These are phyloP conservation scores for Budorcas taxicolor DNA, from an alignment of 2,113 vertebrate species.

Conservation along the genomic window DNA sequence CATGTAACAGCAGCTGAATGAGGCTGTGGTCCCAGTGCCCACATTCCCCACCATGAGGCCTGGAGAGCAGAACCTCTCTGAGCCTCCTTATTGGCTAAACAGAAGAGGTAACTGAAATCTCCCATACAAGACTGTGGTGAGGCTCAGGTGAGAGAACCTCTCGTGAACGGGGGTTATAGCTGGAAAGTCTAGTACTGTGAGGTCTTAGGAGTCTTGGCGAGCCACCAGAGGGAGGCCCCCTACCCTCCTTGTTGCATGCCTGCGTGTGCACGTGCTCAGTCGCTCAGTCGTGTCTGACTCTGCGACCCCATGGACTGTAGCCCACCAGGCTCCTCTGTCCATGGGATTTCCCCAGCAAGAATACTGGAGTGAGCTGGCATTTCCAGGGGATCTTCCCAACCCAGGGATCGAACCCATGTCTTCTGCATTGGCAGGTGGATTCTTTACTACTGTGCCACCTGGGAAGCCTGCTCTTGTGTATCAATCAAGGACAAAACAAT, in stretches of 20 bases:
- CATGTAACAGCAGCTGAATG: background rate
- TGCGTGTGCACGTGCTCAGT: background rate
- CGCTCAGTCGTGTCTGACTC: background rate
- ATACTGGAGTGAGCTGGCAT: background rate
- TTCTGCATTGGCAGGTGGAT: background rate
- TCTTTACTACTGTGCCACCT: background rate
- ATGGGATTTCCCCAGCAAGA: background rate
- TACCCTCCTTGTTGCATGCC: background rate
- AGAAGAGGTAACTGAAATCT: background rate
- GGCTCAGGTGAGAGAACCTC: background rate
- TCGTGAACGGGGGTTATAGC: background rate
- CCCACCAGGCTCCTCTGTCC: background rate
- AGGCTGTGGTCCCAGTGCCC: background rate
- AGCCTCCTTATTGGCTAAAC: background rate
- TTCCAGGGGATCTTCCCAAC: background rate
- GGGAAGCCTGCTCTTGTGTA: background rate
- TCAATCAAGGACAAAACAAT: background rate
- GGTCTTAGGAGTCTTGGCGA: background rate
- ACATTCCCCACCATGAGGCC: background rate
- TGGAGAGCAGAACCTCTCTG: background rate
- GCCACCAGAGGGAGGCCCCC: background rate
- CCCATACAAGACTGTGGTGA: background rate
- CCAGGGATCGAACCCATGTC: background rate
- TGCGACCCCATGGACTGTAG: background rate
- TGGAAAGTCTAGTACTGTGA: background rate